phyloP scores from a whole-genome alignment of 1,140 invertebrate genomes.

The Ridgeia piscesae region DNA sequence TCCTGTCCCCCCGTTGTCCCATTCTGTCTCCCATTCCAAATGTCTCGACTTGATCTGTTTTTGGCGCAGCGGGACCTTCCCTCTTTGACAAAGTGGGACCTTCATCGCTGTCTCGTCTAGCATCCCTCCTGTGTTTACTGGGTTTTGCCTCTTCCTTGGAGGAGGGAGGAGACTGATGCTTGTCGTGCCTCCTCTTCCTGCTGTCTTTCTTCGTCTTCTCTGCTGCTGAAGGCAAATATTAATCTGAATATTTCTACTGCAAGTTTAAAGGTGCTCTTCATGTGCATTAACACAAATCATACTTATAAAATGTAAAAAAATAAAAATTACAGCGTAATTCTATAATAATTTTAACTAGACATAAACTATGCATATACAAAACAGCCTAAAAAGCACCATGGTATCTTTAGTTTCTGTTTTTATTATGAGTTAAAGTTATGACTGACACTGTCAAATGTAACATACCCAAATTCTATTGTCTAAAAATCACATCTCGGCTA shows the following conservation, averaged over 20 bases:
- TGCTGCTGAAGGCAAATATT: background rate
- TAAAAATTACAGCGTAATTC: no score
- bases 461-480: no score
- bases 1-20: background rate
- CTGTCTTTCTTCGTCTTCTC: background rate
- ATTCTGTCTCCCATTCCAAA: background rate
- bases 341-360: no score
- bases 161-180: background rate
- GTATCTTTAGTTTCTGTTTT: no score
- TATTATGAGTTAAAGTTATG: no score
- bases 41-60: background rate
- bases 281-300: no score
- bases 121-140: background rate
- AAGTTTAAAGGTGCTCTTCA: no score
- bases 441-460: no score
- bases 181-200: background rate
- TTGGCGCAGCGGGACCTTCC: background rate
- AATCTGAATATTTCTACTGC: no score
- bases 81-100: background rate
- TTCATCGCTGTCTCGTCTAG: background rate
- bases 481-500: background rate
- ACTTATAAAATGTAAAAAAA: no score
- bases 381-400: no score
- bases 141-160: background rate
- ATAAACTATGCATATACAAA: no score